phyloP scores from a whole-genome alignment of 2,797 vertebrate genomes.

The Anguilla megastoma region DNA sequence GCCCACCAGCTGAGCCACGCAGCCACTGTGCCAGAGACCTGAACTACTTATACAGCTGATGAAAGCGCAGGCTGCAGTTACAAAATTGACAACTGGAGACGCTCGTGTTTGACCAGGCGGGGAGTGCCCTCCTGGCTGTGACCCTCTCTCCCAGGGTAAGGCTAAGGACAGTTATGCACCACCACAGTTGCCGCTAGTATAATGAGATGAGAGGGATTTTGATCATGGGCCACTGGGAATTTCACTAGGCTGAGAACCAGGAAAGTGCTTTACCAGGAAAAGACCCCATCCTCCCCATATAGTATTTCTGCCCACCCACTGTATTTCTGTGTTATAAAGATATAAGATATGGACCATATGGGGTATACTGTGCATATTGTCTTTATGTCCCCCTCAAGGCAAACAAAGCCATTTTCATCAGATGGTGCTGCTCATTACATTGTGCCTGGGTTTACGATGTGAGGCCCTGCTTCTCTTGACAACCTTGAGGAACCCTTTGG shows the following conservation, averaged over 20 bases:
- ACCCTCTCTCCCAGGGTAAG: not conserved
- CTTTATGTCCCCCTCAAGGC: not conserved
- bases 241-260: no score
- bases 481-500: slow-evolving; percentile 18
- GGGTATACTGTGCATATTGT: not conserved
- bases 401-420: not conserved
- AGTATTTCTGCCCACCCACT: no score
- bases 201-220: not conserved
- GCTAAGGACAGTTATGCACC: not conserved
- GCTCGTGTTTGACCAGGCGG: not conserved
- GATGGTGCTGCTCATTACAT: not conserved
- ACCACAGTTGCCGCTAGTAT: not conserved
- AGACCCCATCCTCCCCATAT: not conserved
- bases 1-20: not conserved
- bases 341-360: not conserved
- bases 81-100: not conserved
- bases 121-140: not conserved
- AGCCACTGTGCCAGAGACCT: not conserved
- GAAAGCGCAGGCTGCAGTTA: not conserved
- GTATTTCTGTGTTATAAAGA: not conserved
- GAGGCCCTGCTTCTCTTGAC: not conserved
- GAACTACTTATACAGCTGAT: not conserved
- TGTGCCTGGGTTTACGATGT: not conserved
- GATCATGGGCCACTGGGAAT: no score
- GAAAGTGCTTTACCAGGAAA: no score